phyloP scores from a whole-genome alignment of 2,888 invertebrate species.

The Eurytoma adleriae region DNA sequence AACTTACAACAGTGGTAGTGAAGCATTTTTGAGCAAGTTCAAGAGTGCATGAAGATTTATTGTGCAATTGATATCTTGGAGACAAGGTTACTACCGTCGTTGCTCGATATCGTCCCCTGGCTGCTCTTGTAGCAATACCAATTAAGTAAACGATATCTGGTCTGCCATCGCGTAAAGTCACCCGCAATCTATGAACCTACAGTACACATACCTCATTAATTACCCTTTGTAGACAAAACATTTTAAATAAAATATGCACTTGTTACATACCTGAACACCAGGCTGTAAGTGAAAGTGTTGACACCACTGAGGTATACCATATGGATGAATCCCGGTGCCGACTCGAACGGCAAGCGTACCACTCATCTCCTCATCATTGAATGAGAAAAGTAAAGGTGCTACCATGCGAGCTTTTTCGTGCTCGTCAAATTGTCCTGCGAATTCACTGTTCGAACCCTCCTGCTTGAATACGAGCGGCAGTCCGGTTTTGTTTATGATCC shows the following conservation, averaged over 20 bases:
- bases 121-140: constrained; percentile 92
- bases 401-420: constrained; percentile 96
- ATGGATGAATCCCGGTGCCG: constrained; percentile 82
- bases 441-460: constrained; percentile 86
- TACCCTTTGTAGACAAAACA: neutral
- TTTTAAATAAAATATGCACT: constrained; percentile 60
- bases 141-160: constrained; percentile 88
- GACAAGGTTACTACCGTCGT: constrained; percentile 95
- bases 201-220: neutral
- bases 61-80: constrained; percentile 95
- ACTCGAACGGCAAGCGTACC: constrained; percentile 87
- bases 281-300: constrained; percentile 90
- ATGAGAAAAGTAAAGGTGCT: constrained; percentile 94
- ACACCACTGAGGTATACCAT: constrained; percentile 85
- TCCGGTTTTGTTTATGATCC: constrained; percentile 97
- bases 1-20: constrained; percentile 83
- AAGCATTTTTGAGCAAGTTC: constrained; percentile 94
- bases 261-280: constrained; percentile 83
- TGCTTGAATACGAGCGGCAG: constrained; percentile 96
- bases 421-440: constrained; percentile 95
- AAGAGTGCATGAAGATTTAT: constrained; percentile 86
- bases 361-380: constrained; percentile 91
- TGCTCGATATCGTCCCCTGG: constrained; percentile 91
- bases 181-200: constrained; percentile 78
- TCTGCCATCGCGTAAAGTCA: constrained; percentile 80